phyloP scores from a whole-genome alignment of 2,113 vertebrate genomes.

The Gobiocypris rarus region DNA sequence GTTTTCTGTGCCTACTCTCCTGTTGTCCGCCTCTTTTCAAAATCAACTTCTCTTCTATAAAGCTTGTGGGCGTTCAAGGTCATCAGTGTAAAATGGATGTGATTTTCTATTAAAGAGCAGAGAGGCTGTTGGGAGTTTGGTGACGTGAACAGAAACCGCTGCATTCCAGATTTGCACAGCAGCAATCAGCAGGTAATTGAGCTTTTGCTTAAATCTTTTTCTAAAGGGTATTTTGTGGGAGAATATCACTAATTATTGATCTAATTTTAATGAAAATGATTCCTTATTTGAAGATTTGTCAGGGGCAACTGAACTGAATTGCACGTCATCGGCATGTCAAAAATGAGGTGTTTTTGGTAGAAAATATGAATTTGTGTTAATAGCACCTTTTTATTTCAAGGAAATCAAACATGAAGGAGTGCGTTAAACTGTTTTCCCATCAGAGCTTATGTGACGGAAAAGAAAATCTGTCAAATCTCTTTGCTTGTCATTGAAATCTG shows the following conservation, averaged over 20 bases:
- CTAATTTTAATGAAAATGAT: neutral
- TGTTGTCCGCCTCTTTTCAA: conserved; percentile 32
- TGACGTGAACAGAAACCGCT: conserved; percentile 22
- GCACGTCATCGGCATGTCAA: neutral
- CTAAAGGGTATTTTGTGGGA: neutral
- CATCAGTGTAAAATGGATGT: conserved; percentile 47
- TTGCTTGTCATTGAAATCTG: conserved; percentile 22
- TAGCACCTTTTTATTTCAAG: neutral
- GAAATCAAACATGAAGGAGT: neutral
- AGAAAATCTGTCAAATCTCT: conserved; percentile 1
- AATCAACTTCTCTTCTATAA: conserved; percentile 36
- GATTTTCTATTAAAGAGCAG: conserved; percentile 52
- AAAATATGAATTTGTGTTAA: neutral
- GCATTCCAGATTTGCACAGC: conserved; percentile 14
- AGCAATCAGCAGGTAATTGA: conserved; percentile 56
- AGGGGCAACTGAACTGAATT: neutral
- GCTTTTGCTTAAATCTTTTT: neutral
- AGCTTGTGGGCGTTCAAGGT: conserved; percentile 59
- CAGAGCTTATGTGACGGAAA: neutral
- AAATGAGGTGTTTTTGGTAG: neutral
- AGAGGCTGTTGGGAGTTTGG: conserved; percentile 31
- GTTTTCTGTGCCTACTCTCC: neutral
- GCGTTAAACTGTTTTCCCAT: neutral
- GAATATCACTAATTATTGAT: neutral
- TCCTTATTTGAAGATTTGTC: neutral